Evolutionary conservation across 2,888 invertebrate species (phyloP), one percentile per base, ranked within the genome.

Genomic region (Tridacna crocea): DNA sequence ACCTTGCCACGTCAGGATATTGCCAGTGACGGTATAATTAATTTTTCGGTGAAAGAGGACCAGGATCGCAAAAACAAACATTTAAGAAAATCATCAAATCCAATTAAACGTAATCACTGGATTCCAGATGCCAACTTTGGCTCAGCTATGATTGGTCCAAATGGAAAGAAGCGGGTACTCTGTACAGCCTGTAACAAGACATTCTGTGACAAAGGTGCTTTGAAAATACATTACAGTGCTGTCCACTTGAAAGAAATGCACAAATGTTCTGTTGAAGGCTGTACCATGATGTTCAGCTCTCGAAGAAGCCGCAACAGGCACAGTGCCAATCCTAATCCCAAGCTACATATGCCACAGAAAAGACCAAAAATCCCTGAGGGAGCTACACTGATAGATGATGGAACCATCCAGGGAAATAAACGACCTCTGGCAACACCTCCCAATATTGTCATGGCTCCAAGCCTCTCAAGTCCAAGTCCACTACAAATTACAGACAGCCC

Each of bases 201-300:
- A 22, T 99, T 99, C 95, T 99, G 99, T 96, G 99, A 99, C 95
- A 99, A 99, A 95, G 99, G 99, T 84, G 99, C 99, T 0, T 96
- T 99, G 36, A 99, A 99, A 95, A 99, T 99, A 12, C 99, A 99
- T 94, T 99, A 99, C 94, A 99, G 99, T 74, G 99, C 99, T 0
- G 99, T 99, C 15, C 99, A 99, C 94, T 95, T 99, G 82, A 96
- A 99, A 61, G 99, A 99, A 95, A 99, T 99, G 99, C 99, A 99
- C 95, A 98, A 98, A 95, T 99, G 99, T 94, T 99, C 99, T 0
- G 99, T 99, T 0, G 98, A 98, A 94, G 99, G 99, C 0, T 99
- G 99, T 95, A 99, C 98, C 94, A 99, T 99, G 98, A 99, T 99
- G 98, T 99, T 99, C 94, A 99, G 99, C 94, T 99, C 99, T 17